Evolutionary conservation across 2,888 invertebrate genomes (phyloP).

Genomic region (Coenonympha glycerion): DNA sequence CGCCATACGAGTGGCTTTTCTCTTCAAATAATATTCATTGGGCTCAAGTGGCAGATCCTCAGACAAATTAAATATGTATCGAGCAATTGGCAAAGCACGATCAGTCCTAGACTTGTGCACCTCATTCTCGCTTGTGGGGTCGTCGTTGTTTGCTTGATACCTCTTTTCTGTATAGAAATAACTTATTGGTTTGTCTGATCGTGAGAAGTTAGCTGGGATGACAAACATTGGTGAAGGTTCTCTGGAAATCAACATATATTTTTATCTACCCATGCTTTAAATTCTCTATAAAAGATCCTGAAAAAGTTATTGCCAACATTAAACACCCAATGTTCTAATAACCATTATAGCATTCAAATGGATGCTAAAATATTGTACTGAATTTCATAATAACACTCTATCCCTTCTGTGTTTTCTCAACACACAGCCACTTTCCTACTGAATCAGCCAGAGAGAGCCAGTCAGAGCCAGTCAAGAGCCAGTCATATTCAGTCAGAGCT

Average conservation of each 20-base stretch:
- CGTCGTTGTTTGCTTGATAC: slow-evolving; percentile 25
- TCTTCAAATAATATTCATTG: slow-evolving; percentile 73
- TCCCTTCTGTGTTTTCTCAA: too few relatives aligned
- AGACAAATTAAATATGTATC: slow-evolving; percentile 78
- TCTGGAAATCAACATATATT: neutral
- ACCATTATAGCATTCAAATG: too few relatives aligned
- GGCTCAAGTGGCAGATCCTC: slow-evolving; percentile 79
- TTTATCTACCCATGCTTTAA: too few relatives aligned
- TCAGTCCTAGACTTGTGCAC: slow-evolving; percentile 49
- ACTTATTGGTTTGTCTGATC: slow-evolving; percentile 79
- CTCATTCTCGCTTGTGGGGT: slow-evolving; percentile 41
- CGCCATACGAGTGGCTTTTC: slow-evolving; percentile 61
- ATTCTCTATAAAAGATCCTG: too few relatives aligned
- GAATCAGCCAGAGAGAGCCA: too few relatives aligned
- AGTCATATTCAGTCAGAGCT: too few relatives aligned
- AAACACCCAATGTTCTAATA: too few relatives aligned
- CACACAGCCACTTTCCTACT: too few relatives aligned
- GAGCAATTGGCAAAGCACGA: slow-evolving; percentile 68
- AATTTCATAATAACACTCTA: too few relatives aligned
- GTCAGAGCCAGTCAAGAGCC: too few relatives aligned
- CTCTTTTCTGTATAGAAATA: slow-evolving; percentile 58
- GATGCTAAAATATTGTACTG: too few relatives aligned
- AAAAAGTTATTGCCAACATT: too few relatives aligned
- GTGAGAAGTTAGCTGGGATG: slow-evolving; percentile 86
- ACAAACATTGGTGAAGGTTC: slow-evolving; percentile 74